Base-by-base conservation (phyloP, 2,888 invertebrate genomes). In the Boloria selene region DNA sequence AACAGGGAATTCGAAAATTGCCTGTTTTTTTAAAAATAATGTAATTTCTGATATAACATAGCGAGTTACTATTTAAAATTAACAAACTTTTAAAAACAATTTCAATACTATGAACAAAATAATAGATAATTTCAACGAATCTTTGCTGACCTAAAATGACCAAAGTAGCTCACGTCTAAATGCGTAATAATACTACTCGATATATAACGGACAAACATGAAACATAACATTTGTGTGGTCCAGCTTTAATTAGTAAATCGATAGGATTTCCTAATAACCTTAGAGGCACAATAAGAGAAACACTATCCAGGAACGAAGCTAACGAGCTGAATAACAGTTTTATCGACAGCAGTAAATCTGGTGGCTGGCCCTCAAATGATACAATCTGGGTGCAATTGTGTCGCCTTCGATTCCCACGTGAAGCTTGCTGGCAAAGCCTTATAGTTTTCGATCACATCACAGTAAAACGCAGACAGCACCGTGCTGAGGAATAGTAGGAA, bases 311-410 rank as follows among this genome's bases (percentile, higher is more conserved):
- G 77, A 77, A 77, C 75, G 70, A 69, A 72, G 75, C 78, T 84
- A 84, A 85, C 82, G 79, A 85, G 81, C 80, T 72, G 71, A 80
- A 78, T 82, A 84, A 81, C 82, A 78, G 83, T 77, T 74, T 77
- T 75, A 81, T 79, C 75, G 72, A 61, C 71, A 61, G 61, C 69
- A 66, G 60, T 69, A 69, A 66, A 72, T 73, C 72, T 69, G 65
- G 68, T 64, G 61, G 69, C 67, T 67, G 68, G 72, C 52, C 67
- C 66, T 66, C 64, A 51, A 61, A 63, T 52, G 72, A 73, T 73
- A 73, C 65, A 59, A 73, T 72, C 73, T 64, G 60, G 65, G 59
- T 31, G 67, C 66, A 69, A 69, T 71, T 67, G 71, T 69, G 68
- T 70, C 70, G 66, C 66, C 52, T 67, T 70, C 67, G 65, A 70